Evolutionary conservation across 2,888 invertebrate species (phyloP).

Genomic region (Scrobipalpa costella): DNA sequence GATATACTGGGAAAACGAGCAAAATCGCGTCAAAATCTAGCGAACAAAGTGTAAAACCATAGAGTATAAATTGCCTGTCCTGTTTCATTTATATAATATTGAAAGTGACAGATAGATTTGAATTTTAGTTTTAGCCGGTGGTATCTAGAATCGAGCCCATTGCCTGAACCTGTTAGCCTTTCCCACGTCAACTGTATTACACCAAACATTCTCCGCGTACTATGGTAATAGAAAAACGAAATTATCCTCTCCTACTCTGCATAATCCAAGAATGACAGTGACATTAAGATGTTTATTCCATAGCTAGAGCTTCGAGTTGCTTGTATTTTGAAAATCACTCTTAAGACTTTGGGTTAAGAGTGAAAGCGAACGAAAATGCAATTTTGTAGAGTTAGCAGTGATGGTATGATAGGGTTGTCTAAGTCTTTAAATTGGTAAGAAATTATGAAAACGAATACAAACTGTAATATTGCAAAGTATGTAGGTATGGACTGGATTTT

Average conservation of each 20-base stretch:
- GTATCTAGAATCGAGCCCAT: no score
- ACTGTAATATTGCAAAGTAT: not conserved
- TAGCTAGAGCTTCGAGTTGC: slow-evolving; percentile 27
- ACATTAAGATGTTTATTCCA: slow-evolving; percentile 65
- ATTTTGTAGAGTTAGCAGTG: slow-evolving; percentile 52
- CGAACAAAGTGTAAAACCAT: no score
- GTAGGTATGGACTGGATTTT: not conserved
- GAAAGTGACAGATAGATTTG: no score
- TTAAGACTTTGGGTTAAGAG: slow-evolving; percentile 36
- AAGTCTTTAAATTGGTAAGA: not conserved
- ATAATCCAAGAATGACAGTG: slow-evolving; percentile 70
- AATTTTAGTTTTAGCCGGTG: no score
- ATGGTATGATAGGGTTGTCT: slow-evolving; percentile 51
- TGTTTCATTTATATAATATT: no score
- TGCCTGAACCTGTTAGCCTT: slow-evolving; percentile 52
- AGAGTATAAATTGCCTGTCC: no score
- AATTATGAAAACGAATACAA: not conserved
- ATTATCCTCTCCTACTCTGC: slow-evolving; percentile 66
- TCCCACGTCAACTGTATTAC: slow-evolving; percentile 69
- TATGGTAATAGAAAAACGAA: slow-evolving; percentile 70
- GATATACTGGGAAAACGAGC: no score
- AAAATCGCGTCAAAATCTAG: no score
- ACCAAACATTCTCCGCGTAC: slow-evolving; percentile 63
- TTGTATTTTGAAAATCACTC: slow-evolving; percentile 25
- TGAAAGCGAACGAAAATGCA: slow-evolving; percentile 24